Conservation (phyloP, 2,113 vertebrate species). For the Orcinus orca region DNA sequence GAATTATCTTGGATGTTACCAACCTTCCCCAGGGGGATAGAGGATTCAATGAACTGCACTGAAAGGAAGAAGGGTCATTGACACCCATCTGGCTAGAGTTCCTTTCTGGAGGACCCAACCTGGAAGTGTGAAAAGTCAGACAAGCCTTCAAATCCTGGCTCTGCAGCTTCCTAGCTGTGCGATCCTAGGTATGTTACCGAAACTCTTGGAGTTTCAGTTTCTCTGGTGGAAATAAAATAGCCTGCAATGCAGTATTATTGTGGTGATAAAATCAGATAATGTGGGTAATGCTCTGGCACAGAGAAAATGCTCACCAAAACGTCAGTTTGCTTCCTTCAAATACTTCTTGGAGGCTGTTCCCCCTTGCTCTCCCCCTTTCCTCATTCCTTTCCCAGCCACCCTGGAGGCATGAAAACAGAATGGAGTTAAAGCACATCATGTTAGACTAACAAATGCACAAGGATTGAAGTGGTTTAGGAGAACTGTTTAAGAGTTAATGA, state of each 20-base stretch:
- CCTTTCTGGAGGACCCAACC: neutral
- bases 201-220: neutral
- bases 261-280: neutral
- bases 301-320: neutral
- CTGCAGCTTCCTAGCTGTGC: neutral
- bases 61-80: neutral
- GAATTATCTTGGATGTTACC: neutral
- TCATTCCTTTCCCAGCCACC: neutral
- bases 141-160: neutral
- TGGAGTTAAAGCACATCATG: neutral
- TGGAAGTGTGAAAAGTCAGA: neutral
- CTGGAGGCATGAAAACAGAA: neutral
- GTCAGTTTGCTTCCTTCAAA: neutral
- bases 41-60: neutral
- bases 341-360: neutral
- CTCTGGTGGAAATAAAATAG: neutral
- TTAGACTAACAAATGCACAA: neutral
- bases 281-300: neutral
- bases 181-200: neutral
- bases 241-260: neutral
- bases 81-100: neutral
- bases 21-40: neutral
- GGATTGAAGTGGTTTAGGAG: neutral
- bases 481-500: conserved; percentile 25
- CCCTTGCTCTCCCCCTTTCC: neutral